Evolutionary conservation across 1,140 invertebrate species (phyloP).

Genomic region (Drosophila watanabei): DNA sequence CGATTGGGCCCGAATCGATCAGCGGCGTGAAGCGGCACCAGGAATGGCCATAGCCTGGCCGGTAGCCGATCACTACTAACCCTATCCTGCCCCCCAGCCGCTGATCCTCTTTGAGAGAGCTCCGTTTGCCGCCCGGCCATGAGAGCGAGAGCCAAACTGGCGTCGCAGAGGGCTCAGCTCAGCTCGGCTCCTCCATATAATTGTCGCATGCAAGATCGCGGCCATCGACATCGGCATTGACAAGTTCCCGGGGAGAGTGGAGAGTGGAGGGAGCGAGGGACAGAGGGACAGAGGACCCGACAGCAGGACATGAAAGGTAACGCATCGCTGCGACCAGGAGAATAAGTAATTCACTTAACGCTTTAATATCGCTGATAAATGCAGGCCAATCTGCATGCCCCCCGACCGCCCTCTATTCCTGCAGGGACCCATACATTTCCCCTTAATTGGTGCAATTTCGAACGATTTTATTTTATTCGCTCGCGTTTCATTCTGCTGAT

Average conservation of each 20-base stretch:
- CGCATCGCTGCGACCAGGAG: constrained; percentile 68
- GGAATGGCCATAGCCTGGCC: constrained; percentile 49
- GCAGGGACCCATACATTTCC: constrained; percentile 51
- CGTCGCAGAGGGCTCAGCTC: constrained; percentile 52
- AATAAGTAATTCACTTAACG: constrained; percentile 85
- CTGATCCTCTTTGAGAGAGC: constrained; percentile 29
- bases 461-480: constrained; percentile 82
- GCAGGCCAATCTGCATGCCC: constrained; percentile 52
- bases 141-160: constrained; percentile 74
- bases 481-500: constrained; percentile 42
- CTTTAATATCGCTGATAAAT: constrained; percentile 85
- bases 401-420: not conserved
- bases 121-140: constrained; percentile 42
- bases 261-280: not conserved
- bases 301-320: constrained; percentile 77
- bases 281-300: constrained; percentile 16
- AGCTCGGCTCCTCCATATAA: constrained; percentile 55
- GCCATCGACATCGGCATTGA: constrained; percentile 62
- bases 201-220: constrained; percentile 82
- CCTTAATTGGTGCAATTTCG: constrained; percentile 82
- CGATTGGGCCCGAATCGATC: constrained; percentile 82
- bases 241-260: constrained; percentile 19
- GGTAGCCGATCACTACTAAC: constrained; percentile 57
- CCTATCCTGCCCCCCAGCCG: not conserved
- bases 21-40: constrained; percentile 60